Conservation (phyloP, 2,113 vertebrate genomes). For the Zootoca vivipara region DNA sequence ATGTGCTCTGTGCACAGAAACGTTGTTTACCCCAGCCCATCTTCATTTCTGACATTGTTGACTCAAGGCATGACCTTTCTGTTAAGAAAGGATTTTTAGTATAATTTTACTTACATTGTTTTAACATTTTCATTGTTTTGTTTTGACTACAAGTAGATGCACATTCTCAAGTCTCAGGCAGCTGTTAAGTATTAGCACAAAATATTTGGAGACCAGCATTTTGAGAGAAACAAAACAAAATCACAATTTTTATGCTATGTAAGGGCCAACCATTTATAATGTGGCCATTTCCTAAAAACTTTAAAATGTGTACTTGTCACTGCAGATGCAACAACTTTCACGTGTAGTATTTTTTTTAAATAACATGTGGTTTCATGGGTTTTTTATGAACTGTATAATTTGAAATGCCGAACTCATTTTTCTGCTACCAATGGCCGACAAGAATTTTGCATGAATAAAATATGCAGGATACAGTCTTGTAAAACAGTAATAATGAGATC, state of each 20-base stretch:
- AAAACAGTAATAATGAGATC: slow-evolving; percentile 45
- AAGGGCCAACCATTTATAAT: neutral
- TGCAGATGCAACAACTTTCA: neutral
- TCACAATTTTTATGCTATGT: neutral
- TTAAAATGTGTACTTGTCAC: slow-evolving; percentile 10
- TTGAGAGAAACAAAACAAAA: neutral
- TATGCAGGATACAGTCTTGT: slow-evolving; percentile 18
- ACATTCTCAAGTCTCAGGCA: slow-evolving; percentile 12
- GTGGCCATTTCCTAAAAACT: neutral
- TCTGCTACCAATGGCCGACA: slow-evolving; percentile 29
- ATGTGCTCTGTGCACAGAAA: neutral
- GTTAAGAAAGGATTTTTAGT: neutral
- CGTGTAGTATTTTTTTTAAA: neutral
- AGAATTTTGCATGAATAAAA: slow-evolving; percentile 46
- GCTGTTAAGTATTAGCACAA: slow-evolving; percentile 36
- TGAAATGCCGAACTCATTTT: slow-evolving; percentile 34
- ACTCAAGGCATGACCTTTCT: neutral
- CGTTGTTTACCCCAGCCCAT: neutral
- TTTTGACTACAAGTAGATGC: slow-evolving; percentile 43
- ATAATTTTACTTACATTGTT: slow-evolving; percentile 17
- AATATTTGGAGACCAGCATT: slow-evolving; percentile 44
- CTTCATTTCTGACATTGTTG: neutral
- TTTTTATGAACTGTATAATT: slow-evolving; percentile 17
- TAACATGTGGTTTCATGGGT: slow-evolving; percentile 10
- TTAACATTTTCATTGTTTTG: slow-evolving; percentile 52